These are phyloP conservation scores for Ifrita kowaldi DNA, from an alignment of 2,113 vertebrate species.

Conservation along the genomic window DNA sequence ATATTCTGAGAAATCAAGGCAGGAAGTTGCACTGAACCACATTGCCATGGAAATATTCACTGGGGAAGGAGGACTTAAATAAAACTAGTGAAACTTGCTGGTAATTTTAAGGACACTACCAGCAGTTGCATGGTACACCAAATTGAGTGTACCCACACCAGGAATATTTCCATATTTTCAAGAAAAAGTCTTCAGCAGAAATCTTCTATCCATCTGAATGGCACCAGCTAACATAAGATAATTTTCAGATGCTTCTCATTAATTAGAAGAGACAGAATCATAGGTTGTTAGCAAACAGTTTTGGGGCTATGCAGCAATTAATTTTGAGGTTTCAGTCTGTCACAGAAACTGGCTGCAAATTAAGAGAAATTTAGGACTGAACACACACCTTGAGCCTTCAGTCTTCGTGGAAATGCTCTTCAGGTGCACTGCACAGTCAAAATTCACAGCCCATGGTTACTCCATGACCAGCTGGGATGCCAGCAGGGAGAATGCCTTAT, in stretches of 20 bases:
- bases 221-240: not conserved
- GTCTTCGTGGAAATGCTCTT: not conserved
- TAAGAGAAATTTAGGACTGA: not conserved
- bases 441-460: accelerated
- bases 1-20: conserved; percentile 8
- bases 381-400: not conserved
- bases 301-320: not conserved
- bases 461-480: not conserved
- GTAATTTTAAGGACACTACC: not conserved
- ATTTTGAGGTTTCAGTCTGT: not conserved
- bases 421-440: not conserved
- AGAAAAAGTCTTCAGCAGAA: not conserved
- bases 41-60: conserved; percentile 13
- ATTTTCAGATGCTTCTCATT: not conserved
- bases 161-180: not conserved
- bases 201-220: not conserved
- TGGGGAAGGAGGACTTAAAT: not conserved
- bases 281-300: not conserved
- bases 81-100: not conserved
- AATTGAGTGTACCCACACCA: not conserved
- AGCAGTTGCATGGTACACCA: not conserved
- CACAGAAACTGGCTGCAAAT: not conserved
- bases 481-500: not conserved
- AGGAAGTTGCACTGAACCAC: not conserved
- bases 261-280: not conserved